Percentiles rank a stretch among this genome's conserved stretches.
Conservation (phyloP, 2,797 vertebrate species). For the Lerista edwardsae region DNA sequence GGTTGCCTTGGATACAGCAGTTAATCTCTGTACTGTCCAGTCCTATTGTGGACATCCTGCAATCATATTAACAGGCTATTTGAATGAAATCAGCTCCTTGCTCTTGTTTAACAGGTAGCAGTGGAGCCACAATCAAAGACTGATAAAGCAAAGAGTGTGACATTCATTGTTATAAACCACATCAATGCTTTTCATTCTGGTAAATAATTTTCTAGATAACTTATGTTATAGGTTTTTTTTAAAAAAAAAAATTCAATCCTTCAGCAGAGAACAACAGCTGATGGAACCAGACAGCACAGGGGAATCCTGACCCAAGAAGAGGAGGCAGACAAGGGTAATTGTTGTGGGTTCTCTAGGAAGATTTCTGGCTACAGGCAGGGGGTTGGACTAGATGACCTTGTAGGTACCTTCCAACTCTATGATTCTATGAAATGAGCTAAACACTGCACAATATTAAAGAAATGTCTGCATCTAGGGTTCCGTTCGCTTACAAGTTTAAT, state of each 20-base stretch:
- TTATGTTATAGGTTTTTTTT: conserved; percentile 46
- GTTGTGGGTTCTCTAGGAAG: too few relatives aligned
- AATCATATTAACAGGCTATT: background rate
- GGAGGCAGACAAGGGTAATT: too few relatives aligned
- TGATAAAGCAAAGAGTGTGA: conserved; percentile 47
- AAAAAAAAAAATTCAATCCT: conserved; percentile 36
- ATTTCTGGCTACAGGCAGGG: too few relatives aligned
- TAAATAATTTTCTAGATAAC: conserved; percentile 49
- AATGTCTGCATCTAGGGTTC: conserved; percentile 65
- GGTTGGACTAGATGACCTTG: too few relatives aligned
- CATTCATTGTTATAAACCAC: background rate
- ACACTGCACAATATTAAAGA: conserved; percentile 66
- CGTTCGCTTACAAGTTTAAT: conserved; percentile 76
- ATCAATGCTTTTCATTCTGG: conserved; percentile 36
- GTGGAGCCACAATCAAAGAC: background rate
- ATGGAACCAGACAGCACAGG: too few relatives aligned
- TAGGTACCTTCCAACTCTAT: too few relatives aligned
- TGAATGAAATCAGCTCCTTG: background rate
- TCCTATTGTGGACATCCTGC: background rate
- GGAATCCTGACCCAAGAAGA: too few relatives aligned
- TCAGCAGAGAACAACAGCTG: too few relatives aligned
- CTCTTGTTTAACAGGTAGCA: background rate
- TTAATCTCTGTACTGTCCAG: background rate
- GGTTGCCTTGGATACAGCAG: conserved; percentile 18
- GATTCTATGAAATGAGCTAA: conserved; percentile 59